Conservation (phyloP, 2,888 invertebrate genomes). For the Blastobasis lacticolella region DNA sequence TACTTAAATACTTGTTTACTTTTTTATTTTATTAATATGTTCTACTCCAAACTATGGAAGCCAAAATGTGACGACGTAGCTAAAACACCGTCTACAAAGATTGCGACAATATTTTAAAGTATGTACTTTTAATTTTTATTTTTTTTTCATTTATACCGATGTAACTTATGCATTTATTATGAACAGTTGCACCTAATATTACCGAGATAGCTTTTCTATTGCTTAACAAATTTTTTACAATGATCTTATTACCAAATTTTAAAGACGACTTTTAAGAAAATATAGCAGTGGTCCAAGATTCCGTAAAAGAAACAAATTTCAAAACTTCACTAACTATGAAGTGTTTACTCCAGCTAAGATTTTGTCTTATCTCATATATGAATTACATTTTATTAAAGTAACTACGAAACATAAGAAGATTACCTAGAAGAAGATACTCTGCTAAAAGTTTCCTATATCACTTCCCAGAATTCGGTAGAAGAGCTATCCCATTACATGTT, state of each 20-base stretch:
- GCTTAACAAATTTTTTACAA: conserved; percentile 29
- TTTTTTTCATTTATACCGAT: conserved; percentile 13
- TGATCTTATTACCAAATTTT: conserved; percentile 53
- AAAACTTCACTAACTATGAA: neutral
- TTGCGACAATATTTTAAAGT: conserved; percentile 31
- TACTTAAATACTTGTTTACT: conserved; percentile 8
- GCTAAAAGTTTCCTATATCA: conserved; percentile 20
- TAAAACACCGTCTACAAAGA: conserved; percentile 45
- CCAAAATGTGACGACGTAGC: conserved; percentile 52
- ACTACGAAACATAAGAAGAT: too few species aligned
- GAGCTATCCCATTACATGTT: conserved; percentile 50
- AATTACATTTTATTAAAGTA: too few species aligned
- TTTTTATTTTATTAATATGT: conserved; percentile 17
- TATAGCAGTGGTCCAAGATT: conserved; percentile 63
- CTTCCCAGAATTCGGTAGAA: conserved; percentile 31
- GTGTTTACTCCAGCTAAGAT: neutral
- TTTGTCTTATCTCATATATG: neutral
- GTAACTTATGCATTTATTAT: conserved; percentile 17
- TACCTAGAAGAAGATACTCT: conserved; percentile 8
- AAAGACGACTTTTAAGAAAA: conserved; percentile 41
- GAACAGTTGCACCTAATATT: conserved; percentile 41
- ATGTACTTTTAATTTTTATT: neutral
- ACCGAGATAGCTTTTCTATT: conserved; percentile 59
- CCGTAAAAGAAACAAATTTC: conserved; percentile 6
- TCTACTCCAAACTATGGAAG: conserved; percentile 66